Evolutionary conservation across 1,140 invertebrate species (phyloP), one percentile per base, ranked within the genome.

Genomic region (Drosophila yakuba): DNA sequence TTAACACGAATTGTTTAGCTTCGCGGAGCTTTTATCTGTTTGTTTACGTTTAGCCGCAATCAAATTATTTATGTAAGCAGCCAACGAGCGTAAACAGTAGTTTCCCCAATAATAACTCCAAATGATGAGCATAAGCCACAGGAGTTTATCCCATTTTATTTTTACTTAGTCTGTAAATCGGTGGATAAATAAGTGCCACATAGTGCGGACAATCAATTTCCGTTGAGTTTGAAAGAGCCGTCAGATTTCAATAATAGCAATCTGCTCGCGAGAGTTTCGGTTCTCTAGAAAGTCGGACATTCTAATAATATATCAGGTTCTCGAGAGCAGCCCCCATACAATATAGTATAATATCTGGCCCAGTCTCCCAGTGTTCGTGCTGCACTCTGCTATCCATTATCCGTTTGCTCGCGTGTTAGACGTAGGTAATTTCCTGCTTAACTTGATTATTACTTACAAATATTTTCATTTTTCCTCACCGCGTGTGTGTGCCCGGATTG

Each of bases 241-340:
- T n/a, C 17, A 39, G 28, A 10, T 28, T n/a, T 2, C 15, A 32
- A 17, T 52, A 36, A 52, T 52, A 28, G 28, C 14, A 17, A 10
- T 32, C 35, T 43, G 38, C 39, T 57, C 39, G n/a, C 25, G 25
- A 4, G 59, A 43, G 45, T 38, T 14, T 28, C 41, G 36, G 45
- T 61, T 64, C 67, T 86, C 82, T 38, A 51, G 36, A 54, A 75
- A 44, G n/a, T 57, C 45, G 15, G 25, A 20, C 43, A 50, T 76
- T 85, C 82, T 86, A 86, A 82, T 82, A 82, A 88, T 86, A 86
- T 81, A 85, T 68, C 83, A 77, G 43, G 74, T 67, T 88, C 58
- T 60, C 32, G 71, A 76, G 78, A 86, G 83, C 71, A 45, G 45
- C 47, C 25, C 74, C 43, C 10, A 45, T 23, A 45, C 3, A 1